Percentiles rank a stretch among this genome's conserved stretches.
Evolutionary conservation across 2,888 invertebrate species (phyloP).

Genomic region (Dynastes hyllus): DNA sequence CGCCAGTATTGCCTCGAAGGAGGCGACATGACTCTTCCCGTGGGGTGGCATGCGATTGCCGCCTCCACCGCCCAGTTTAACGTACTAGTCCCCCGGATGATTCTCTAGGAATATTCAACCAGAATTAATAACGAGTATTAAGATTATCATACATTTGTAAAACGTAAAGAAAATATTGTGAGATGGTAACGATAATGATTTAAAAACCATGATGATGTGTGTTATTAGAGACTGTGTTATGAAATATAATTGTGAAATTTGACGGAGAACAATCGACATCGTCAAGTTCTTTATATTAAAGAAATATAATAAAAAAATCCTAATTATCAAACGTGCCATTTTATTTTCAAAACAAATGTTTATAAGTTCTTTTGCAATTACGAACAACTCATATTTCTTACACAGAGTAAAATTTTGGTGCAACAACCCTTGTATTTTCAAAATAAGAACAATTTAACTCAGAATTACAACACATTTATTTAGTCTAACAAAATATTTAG

Average conservation of each 20-base stretch:
- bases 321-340: too few relatives aligned
- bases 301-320: too few relatives aligned
- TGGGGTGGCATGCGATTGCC: conserved; percentile 85
- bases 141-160: background rate
- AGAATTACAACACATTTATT: too few relatives aligned
- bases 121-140: conserved; percentile 18
- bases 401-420: too few relatives aligned
- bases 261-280: conserved; percentile 33
- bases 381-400: too few relatives aligned
- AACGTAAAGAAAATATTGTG: conserved; percentile 53
- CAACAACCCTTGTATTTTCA: too few relatives aligned
- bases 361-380: too few relatives aligned
- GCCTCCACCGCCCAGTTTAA: conserved; percentile 72
- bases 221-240: conserved; percentile 38
- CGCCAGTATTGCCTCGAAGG: conserved; percentile 72
- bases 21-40: conserved; percentile 91
- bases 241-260: conserved; percentile 43
- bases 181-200: conserved; percentile 17
- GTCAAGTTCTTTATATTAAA: too few relatives aligned
- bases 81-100: conserved; percentile 68
- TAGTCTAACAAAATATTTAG: too few relatives aligned
- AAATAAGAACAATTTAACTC: too few relatives aligned
- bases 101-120: conserved; percentile 16
- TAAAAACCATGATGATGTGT: background rate
- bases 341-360: too few relatives aligned